Conservation (phyloP, 2,888 invertebrate genomes). For the Tinea semifulvella region DNA sequence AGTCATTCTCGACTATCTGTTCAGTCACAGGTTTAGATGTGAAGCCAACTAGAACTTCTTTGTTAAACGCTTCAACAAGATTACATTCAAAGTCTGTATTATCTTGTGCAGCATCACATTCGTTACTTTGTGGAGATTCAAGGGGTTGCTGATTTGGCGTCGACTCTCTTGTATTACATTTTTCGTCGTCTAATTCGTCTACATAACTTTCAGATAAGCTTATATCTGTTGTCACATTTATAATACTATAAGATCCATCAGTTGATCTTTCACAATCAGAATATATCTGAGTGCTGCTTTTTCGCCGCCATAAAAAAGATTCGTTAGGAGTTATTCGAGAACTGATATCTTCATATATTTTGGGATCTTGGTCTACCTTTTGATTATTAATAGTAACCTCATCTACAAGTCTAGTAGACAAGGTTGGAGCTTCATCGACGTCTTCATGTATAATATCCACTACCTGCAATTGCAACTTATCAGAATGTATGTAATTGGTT, state of each 20-base stretch:
- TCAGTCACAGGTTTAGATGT: conserved; percentile 38
- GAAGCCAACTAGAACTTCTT: conserved; percentile 46
- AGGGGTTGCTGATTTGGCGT: neutral
- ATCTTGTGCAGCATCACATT: conserved; percentile 25
- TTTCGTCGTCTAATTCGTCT: neutral
- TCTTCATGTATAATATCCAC: conserved; percentile 62
- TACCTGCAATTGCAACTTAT: conserved; percentile 47
- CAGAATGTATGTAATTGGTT: conserved; percentile 56
- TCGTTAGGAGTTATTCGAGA: conserved; percentile 66
- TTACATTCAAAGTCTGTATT: conserved; percentile 53
- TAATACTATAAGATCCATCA: conserved; percentile 44
- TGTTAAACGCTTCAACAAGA: conserved; percentile 54
- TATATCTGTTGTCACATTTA: conserved; percentile 28
- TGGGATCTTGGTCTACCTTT: conserved; percentile 25
- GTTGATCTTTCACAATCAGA: conserved; percentile 46
- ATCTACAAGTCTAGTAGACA: neutral
- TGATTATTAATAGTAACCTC: conserved; percentile 13
- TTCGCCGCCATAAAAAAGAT: conserved; percentile 72
- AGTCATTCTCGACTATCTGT: conserved; percentile 43
- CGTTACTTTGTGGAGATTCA: conserved; percentile 31
- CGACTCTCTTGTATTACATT: neutral
- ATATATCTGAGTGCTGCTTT: conserved; percentile 48
- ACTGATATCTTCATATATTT: conserved; percentile 36
- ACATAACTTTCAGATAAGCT: neutral
- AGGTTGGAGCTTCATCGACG: conserved; percentile 30